Base-by-base conservation (phyloP, 2,113 vertebrate genomes). In the Archilochus colubris region DNA sequence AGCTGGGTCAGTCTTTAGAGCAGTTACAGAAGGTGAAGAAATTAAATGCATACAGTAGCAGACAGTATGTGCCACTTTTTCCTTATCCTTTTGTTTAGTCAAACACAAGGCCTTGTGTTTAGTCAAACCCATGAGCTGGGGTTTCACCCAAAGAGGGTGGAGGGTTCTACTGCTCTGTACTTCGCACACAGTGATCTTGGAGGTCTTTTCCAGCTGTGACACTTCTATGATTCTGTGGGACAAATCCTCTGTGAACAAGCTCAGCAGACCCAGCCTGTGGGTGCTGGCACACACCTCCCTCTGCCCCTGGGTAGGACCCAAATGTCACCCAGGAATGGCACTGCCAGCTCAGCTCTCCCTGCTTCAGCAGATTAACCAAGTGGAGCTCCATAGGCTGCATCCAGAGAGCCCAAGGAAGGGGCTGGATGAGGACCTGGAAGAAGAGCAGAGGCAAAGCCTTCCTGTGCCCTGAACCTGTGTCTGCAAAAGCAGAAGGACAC, bases 231-330 rank as follows among this genome's bases (percentile, higher is more conserved):
- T 40, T 40, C 40, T 40, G 40, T 40, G 40, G 40, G 12, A 40
- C 40, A 40, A 40, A 40, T 40, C 20, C 31, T 4, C 2, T 0
- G 0, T 23, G 36, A 61, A 38, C 7, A 31, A 80, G 22, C 11
- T 62, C 61, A 46, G 57, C 43, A 89, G 48, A 31, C 4, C 25
- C 19, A 0, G 0, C 22, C 1, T 0, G 27, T 22, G 1, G 1
- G 9, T 9, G 40, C 30, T n/a, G 46, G 44, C n/a, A 44, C 7
- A 57, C 44, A 18, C 20, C 54, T 24, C 27, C 51, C 76, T 1
- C 33, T 23, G 0, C 14, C 48, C 24, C 38, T 24, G 10, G 3
- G 19, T 20, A 51, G n/a, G 31, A 88, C 28, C 40, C 1, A 4
- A 18, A 6, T 33, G 14, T 27, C 7, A 6, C 43, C 14, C 14